A percentile compares a stretch with the other conserved stretches of the same genome.
Conservation (phyloP, 2,797 vertebrate species). For the Catostomus latipinnis region DNA sequence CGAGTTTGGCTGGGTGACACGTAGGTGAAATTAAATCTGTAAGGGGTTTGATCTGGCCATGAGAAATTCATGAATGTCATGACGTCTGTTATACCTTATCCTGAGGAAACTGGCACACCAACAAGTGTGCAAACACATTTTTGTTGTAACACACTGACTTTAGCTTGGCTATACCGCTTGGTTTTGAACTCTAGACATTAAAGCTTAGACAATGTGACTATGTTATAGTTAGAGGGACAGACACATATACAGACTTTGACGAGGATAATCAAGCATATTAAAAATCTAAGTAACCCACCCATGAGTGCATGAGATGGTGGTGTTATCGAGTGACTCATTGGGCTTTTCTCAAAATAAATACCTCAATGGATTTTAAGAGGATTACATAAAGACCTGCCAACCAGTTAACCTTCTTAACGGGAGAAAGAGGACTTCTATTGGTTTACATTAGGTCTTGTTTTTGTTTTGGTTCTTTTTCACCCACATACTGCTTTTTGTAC, state of each 20-base stretch:
- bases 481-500: not conserved
- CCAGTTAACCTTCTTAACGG: slow-evolving; percentile 69
- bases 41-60: slow-evolving; percentile 38
- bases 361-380: slow-evolving; percentile 69
- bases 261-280: not conserved
- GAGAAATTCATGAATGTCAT: slow-evolving; percentile 43
- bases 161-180: not conserved
- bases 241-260: not conserved
- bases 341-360: slow-evolving; percentile 59
- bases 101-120: not conserved
- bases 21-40: slow-evolving; percentile 41
- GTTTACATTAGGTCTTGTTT: slow-evolving; percentile 61
- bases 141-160: not conserved
- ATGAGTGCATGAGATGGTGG: not conserved
- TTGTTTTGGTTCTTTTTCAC: slow-evolving; percentile 60
- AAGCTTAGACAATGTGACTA: not conserved
- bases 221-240: not conserved
- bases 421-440: slow-evolving; percentile 22
- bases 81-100: slow-evolving; percentile 1
- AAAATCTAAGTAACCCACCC: not conserved
- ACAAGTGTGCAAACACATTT: not conserved
- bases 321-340: slow-evolving; percentile 42
- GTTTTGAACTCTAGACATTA: not conserved
- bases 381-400: slow-evolving; percentile 73
- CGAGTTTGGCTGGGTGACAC: slow-evolving; percentile 61